Conservation (phyloP, 2,888 invertebrate genomes). For the Clitarchus hookeri region DNA sequence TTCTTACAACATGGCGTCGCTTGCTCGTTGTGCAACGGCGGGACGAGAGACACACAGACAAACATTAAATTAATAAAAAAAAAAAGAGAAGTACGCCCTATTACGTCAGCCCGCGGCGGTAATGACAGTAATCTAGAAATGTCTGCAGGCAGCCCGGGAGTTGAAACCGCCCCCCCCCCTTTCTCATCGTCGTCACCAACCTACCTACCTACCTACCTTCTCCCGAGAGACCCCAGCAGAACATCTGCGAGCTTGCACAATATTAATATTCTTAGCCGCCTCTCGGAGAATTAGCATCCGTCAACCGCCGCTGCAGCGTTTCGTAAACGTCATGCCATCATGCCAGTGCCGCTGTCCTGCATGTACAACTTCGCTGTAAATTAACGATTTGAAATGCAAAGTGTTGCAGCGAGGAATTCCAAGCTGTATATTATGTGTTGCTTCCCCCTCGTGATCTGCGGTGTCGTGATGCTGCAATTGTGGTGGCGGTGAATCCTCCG, state of each 20-base stretch:
- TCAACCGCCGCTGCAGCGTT: neutral
- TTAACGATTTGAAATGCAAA: neutral
- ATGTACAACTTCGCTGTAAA: neutral
- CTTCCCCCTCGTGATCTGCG: neutral
- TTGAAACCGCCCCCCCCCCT: neutral
- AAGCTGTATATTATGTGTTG: neutral
- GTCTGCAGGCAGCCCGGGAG: neutral
- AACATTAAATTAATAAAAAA: neutral
- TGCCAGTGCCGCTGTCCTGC: too few relatives aligned
- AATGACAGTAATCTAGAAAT: slow-evolving; percentile 2
- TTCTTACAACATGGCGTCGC: neutral
- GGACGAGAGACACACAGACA: neutral
- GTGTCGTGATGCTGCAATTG: neutral
- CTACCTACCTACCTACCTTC: neutral
- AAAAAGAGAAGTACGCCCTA: neutral
- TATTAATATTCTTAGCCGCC: neutral
- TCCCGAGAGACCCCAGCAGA: neutral
- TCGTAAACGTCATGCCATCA: neutral
- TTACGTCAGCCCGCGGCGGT: slow-evolving; percentile 3
- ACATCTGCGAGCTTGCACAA: neutral
- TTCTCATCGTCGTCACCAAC: neutral
- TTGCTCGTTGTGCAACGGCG: neutral
- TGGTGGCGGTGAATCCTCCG: too few relatives aligned
- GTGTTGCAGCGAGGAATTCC: neutral
- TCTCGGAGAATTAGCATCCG: neutral